A percentile compares a stretch with the other conserved stretches of the same genome.
Conservation (phyloP, 1,140 invertebrate genomes). For the Drosophila virilis region DNA sequence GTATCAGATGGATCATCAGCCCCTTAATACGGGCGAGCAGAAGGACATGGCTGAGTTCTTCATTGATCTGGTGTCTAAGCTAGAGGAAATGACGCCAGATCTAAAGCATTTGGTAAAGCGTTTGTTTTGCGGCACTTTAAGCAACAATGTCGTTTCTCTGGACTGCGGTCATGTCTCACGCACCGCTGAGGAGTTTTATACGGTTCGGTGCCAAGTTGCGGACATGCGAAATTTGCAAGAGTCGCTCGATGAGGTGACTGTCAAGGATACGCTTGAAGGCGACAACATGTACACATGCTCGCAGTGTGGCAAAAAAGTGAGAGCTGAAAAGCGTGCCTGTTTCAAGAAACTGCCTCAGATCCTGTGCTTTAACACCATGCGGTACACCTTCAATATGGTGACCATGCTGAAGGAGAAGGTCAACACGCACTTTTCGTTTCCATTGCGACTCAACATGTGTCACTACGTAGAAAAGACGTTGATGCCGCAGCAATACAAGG, state of each 20-base stretch:
- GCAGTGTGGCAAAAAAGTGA: conserved; percentile 96
- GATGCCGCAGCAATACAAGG: conserved; percentile 94
- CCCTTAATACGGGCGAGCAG: conserved; percentile 97
- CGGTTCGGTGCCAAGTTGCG: conserved; percentile 96
- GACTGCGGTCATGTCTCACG: conserved; percentile 97
- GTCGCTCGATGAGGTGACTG: conserved; percentile 97
- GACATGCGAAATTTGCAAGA: conserved; percentile 98
- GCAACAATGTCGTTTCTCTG: conserved; percentile 97
- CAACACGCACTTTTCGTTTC: conserved; percentile 99
- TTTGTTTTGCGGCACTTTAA: conserved; percentile 95
- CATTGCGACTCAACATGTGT: conserved; percentile 95
- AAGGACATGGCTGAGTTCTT: conserved; percentile 99
- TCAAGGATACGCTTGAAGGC: conserved; percentile 97
- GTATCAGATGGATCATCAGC: conserved; percentile 98
- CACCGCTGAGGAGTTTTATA: conserved; percentile 98
- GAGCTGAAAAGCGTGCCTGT: conserved; percentile 97
- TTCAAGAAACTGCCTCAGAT: conserved; percentile 97
- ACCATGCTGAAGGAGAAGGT: conserved; percentile 99
- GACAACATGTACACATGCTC: conserved; percentile 99
- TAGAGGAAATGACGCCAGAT: conserved; percentile 97
- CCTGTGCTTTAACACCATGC: conserved; percentile 98
- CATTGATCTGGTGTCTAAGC: conserved; percentile 96
- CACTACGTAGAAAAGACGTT: conserved; percentile 97
- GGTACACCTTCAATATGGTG: conserved; percentile 99
- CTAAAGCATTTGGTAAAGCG: conserved; percentile 95